phyloP scores from a whole-genome alignment of 2,113 vertebrate species.

The Cyphomyrus discorhynchus region DNA sequence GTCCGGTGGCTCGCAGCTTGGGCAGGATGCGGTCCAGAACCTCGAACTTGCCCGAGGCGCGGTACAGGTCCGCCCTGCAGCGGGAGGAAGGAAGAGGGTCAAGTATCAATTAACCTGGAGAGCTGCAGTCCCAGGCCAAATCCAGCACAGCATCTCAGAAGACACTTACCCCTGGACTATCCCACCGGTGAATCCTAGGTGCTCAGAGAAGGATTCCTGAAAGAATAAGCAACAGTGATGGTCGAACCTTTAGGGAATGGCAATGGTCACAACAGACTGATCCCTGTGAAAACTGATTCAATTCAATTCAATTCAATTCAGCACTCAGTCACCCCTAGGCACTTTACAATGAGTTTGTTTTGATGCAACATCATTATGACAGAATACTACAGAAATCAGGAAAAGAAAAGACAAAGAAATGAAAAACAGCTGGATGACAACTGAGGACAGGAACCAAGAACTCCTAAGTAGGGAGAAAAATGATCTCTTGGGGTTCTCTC shows the following conservation, averaged over 20 bases:
- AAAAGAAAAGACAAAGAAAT: neutral
- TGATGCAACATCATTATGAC: neutral
- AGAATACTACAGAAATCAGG: neutral
- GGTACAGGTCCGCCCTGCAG: conserved; percentile 78
- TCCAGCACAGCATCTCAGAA: neutral
- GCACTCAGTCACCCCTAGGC: neutral
- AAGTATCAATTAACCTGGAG: neutral
- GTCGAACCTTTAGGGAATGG: neutral
- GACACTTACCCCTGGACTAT: conserved; percentile 78
- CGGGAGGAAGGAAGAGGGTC: neutral
- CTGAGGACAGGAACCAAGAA: neutral
- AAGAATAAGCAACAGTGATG: neutral
- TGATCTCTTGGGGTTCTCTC: neutral
- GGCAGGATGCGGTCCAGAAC: conserved; percentile 89
- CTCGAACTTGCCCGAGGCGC: conserved; percentile 92
- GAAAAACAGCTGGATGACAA: neutral
- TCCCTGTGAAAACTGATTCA: neutral
- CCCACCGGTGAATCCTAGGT: conserved; percentile 83
- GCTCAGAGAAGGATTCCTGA: conserved; percentile 95
- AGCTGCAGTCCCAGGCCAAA: neutral
- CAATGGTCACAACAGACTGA: neutral
- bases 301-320: neutral
- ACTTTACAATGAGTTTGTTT: neutral
- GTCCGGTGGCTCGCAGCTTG: conserved; percentile 85
- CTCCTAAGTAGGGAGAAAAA: neutral